Evolutionary conservation across 2,113 vertebrate genomes (phyloP).

Genomic region (Amazona vittata): DNA sequence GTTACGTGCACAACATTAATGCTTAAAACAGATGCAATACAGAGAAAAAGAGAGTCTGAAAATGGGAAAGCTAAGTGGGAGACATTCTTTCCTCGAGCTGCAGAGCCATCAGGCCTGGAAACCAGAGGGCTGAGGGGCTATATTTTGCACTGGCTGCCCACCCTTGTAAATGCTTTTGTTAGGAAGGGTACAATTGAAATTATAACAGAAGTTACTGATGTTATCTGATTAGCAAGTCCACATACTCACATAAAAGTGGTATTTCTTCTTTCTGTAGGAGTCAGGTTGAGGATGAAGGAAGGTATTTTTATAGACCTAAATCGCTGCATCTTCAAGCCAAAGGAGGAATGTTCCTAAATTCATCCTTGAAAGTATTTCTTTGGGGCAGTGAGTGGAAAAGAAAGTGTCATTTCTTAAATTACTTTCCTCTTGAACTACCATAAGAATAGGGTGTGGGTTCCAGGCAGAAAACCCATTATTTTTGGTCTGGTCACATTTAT

Average conservation of each 20-base stretch:
- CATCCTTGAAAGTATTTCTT: not conserved
- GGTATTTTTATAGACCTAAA: not conserved
- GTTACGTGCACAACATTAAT: constrained; percentile 5
- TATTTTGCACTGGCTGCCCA: not conserved
- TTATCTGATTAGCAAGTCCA: not conserved
- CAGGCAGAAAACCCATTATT: constrained; percentile 14
- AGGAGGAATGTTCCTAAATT: not conserved
- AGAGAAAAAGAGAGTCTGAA: not conserved
- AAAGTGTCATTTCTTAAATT: not conserved
- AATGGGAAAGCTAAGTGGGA: not conserved
- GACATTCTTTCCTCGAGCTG: not conserved
- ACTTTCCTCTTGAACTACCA: not conserved
- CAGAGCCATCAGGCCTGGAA: not conserved
- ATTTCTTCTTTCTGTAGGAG: not conserved
- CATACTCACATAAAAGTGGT: not conserved
- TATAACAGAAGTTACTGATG: not conserved
- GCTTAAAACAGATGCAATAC: constrained; percentile 36
- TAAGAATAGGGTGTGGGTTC: not conserved
- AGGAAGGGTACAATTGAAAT: not conserved
- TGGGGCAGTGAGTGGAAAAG: constrained; percentile 2
- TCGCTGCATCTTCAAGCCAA: not conserved
- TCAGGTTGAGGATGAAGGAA: not conserved
- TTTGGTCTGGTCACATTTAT: not conserved
- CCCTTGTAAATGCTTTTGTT: not conserved
- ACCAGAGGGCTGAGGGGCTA: not conserved